Evolutionary conservation across 2,113 vertebrate genomes (phyloP).

Genomic region (Toxostoma redivivum): DNA sequence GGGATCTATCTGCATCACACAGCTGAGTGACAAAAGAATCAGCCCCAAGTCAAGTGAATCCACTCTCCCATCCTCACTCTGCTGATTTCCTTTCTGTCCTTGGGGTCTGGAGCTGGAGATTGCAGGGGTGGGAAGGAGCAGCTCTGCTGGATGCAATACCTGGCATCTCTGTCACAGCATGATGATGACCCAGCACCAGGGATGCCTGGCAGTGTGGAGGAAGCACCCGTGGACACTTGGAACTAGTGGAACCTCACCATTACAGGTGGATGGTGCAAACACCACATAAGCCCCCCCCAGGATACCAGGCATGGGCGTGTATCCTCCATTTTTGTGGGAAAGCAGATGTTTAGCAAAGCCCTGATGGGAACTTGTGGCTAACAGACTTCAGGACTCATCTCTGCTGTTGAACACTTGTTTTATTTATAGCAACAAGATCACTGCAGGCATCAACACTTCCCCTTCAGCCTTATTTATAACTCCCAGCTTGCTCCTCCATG

Average conservation of each 20-base stretch:
- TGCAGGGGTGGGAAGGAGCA: not conserved
- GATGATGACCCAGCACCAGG: rapidly evolving
- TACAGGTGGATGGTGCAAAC: not conserved
- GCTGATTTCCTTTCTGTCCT: rapidly evolving
- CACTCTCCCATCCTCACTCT: not conserved
- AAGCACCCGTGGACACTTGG: not conserved
- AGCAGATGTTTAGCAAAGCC: not conserved
- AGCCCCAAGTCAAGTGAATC: not conserved
- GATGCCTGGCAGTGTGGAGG: not conserved
- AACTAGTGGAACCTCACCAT: rapidly evolving
- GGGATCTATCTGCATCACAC: not conserved
- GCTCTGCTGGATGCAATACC: not conserved
- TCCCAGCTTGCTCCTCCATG: not conserved
- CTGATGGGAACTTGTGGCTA: not conserved
- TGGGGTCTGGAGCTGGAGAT: not conserved
- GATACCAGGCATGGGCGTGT: rapidly evolving
- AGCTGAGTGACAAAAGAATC: not conserved
- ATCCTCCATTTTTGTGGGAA: not conserved
- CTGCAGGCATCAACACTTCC: not conserved
- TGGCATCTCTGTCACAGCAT: not conserved
- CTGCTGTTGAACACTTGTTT: not conserved
- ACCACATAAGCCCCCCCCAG: not conserved
- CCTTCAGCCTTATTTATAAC: not conserved
- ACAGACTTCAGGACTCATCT: not conserved
- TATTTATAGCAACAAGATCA: not conserved